These are phyloP conservation scores for Sander lucioperca DNA, from an alignment of 2,113 vertebrate species.

Conservation along the genomic window DNA sequence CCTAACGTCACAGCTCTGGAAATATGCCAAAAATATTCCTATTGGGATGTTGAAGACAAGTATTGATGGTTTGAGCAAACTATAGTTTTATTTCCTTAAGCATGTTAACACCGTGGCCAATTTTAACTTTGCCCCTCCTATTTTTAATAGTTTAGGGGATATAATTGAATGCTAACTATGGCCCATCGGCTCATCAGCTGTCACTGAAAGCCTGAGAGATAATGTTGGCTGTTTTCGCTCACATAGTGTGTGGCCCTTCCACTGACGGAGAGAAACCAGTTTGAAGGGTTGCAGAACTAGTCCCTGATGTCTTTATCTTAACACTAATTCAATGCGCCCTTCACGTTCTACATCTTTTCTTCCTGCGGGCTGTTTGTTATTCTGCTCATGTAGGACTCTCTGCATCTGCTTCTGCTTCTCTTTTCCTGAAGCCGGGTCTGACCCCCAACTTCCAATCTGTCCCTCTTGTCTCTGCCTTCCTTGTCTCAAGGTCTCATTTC, in stretches of 20 bases:
- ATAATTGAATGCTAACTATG: background rate
- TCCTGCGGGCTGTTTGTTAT: conserved; percentile 67
- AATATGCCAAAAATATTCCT: conserved; percentile 15
- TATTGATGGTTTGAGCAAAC: background rate
- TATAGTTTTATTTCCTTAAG: background rate
- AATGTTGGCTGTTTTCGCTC: conserved; percentile 33
- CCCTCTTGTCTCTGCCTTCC: conserved; percentile 27
- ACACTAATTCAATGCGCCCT: conserved; percentile 64
- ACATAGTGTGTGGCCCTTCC: background rate
- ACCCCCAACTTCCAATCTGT: conserved; percentile 18
- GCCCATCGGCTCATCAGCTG: background rate
- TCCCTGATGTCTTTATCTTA: conserved; percentile 70
- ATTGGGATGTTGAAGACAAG: background rate
- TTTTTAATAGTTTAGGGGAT: background rate
- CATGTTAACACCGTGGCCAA: background rate
- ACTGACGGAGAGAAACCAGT: conserved; percentile 39
- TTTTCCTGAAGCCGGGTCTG: conserved; percentile 28
- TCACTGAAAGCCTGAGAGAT: conserved; percentile 16
- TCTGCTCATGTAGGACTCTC: conserved; percentile 54
- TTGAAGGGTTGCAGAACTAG: conserved; percentile 41
- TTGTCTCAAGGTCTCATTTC: conserved; percentile 62
- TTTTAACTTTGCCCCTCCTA: background rate
- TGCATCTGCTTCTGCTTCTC: conserved; percentile 45
- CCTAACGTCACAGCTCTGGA: background rate
- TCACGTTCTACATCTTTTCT: conserved; percentile 63